phyloP scores from a whole-genome alignment of 2,113 vertebrate species.

The Turdus rufiventris region DNA sequence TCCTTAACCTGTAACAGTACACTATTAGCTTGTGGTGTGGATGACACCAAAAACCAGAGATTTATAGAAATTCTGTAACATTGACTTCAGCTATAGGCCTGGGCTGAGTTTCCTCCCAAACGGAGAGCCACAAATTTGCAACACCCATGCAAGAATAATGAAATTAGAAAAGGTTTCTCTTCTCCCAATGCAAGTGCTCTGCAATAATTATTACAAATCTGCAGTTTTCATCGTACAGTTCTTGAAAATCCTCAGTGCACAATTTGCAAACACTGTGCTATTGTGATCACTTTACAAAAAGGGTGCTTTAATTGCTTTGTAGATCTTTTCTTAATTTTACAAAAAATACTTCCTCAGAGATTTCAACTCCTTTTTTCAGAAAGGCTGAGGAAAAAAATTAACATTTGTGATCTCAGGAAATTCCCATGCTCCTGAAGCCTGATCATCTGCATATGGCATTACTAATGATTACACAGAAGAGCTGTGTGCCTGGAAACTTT shows the following conservation, averaged over 20 bases:
- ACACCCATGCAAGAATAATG: fast-evolving
- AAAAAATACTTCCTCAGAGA: background rate
- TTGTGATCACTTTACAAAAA: background rate
- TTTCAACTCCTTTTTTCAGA: background rate
- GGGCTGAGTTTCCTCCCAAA: background rate
- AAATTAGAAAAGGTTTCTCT: background rate
- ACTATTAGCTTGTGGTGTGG: background rate
- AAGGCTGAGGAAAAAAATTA: background rate
- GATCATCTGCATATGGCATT: background rate
- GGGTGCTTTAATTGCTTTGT: background rate
- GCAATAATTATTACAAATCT: background rate
- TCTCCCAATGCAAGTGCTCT: background rate
- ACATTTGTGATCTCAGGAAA: fast-evolving
- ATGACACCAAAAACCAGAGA: background rate
- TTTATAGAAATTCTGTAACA: background rate
- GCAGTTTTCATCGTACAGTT: background rate
- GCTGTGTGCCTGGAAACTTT: background rate
- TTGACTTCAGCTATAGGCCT: background rate
- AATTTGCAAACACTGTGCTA: background rate
- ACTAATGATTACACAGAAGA: background rate
- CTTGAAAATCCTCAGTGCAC: background rate
- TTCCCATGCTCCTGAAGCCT: background rate
- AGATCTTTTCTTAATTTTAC: background rate
- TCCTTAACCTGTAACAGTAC: background rate
- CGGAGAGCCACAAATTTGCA: background rate